Conservation (phyloP, 2,113 vertebrate genomes). For the Calidris pygmaea region DNA sequence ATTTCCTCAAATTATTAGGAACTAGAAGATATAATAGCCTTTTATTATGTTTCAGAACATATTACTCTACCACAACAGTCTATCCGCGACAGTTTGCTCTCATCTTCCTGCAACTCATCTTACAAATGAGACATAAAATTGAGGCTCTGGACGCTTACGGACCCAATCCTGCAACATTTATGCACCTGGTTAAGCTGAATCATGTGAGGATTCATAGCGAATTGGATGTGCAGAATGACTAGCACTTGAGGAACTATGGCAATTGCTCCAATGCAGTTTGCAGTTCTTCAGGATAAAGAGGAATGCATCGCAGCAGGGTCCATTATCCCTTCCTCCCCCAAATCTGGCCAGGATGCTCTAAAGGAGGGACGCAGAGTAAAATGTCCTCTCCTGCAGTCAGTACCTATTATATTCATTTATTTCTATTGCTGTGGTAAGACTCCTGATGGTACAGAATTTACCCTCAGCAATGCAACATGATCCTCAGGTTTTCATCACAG, state of each 20-base stretch:
- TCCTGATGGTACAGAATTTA: not conserved
- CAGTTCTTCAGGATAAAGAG: not conserved
- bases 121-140: slow-evolving; percentile 48
- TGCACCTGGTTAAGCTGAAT: slow-evolving; percentile 58
- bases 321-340: not conserved
- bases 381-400: not conserved
- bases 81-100: slow-evolving; percentile 35
- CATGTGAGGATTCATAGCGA: not conserved
- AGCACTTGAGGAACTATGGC: not conserved
- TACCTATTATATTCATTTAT: not conserved
- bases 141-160: slow-evolving; percentile 14
- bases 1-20: slow-evolving; percentile 56
- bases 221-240: not conserved
- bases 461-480: not conserved
- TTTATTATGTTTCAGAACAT: slow-evolving; percentile 42
- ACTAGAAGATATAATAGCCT: slow-evolving; percentile 54
- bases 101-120: slow-evolving; percentile 38
- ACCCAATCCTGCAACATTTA: slow-evolving; percentile 52
- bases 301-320: not conserved
- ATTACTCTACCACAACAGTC: slow-evolving; percentile 10
- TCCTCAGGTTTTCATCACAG: not conserved
- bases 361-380: not conserved
- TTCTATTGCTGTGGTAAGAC: not conserved
- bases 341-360: not conserved
- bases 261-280: slow-evolving; percentile 8